Conservation (phyloP, 1,140 invertebrate species). For the Akabosia matsudoensis region DNA sequence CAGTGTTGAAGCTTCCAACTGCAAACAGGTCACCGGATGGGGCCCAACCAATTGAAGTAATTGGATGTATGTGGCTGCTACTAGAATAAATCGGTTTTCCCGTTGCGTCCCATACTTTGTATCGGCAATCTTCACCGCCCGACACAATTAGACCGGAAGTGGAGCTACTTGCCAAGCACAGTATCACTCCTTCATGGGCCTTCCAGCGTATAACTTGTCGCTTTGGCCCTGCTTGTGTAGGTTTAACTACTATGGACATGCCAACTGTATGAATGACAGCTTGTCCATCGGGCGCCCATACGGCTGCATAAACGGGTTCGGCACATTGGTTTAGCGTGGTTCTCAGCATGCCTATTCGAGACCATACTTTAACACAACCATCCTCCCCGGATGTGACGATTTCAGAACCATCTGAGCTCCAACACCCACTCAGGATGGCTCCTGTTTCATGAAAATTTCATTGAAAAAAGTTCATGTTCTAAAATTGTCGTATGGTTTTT, state of each 20-base stretch:
- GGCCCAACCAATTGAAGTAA: conserved; percentile 85
- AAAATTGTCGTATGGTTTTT: too few relatives aligned
- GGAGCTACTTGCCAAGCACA: conserved; percentile 83
- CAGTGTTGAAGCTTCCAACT: conserved; percentile 87
- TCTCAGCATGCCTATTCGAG: conserved; percentile 87
- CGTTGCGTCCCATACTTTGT: conserved; percentile 91
- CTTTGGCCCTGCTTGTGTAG: conserved; percentile 68
- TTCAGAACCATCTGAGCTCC: conserved; percentile 90
- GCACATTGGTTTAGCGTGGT: conserved; percentile 81
- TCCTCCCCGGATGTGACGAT: conserved; percentile 90
- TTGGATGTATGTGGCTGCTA: conserved; percentile 78
- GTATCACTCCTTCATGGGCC: conserved; percentile 88
- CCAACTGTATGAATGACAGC: conserved; percentile 81
- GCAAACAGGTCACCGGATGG: conserved; percentile 86
- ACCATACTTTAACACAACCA: conserved; percentile 95
- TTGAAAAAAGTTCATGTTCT: neutral
- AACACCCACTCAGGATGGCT: conserved; percentile 76
- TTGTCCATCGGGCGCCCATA: conserved; percentile 83
- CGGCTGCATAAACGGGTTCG: conserved; percentile 72
- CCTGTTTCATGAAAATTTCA: conserved; percentile 48
- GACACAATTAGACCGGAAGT: conserved; percentile 84
- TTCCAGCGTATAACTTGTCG: conserved; percentile 89
- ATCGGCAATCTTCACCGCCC: conserved; percentile 91
- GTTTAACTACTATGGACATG: conserved; percentile 80
- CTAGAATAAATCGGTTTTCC: conserved; percentile 83